Evolutionary conservation across 2,888 invertebrate species (phyloP), one percentile per base, ranked within the genome.

Genomic region (Chamaedrilus cognettii): DNA sequence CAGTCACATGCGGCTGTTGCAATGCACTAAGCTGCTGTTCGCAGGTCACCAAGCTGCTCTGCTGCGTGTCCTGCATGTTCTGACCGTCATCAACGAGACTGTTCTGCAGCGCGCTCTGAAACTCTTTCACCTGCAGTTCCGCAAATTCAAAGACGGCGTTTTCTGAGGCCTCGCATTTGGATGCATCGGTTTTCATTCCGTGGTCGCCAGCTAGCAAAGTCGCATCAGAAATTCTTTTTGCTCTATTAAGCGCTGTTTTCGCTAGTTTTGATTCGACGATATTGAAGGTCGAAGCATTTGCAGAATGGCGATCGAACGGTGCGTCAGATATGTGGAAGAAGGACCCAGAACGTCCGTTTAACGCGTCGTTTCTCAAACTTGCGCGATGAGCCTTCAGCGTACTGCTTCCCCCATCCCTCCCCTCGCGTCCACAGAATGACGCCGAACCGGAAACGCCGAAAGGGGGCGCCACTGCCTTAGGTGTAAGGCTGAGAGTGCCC

Each of bases 401-500:
- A 42, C 19, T 42, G 11, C 11, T 15, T 42, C 11, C 11, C 19
- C 19, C 42, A 42, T 42, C 19, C 19, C 11, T 15, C 19, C 11
- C 11, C 19, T 42, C 42, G 11, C 42, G 11, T 26, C 35, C 34
- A 28, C 42, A 26, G 2, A 7, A 28, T 26, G 60, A 35, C n/a
- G 2, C 26, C 23, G 11, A 26, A 7, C 30, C n/a, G 1, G 60
- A 60, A n/a, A n/a, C n/a, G n/a, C n/a, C n/a, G n/a, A n/a, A n/a
- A n/a, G n/a, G n/a, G n/a, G n/a, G n/a, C 3, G 60, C 34, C 11
- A 33, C 33, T 58, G 30, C 32, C n/a, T 28, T 42, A n/a, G 60
- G 23, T 23, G 23, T 2, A 28, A 42, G 1, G 26, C 35, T 60
- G 42, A 34, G 33, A 35, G n/a, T 60, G 19, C 60, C 42, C n/a